Evolutionary conservation across 2,797 vertebrate species (phyloP).

Genomic region (Gymnothorax javanicus): DNA sequence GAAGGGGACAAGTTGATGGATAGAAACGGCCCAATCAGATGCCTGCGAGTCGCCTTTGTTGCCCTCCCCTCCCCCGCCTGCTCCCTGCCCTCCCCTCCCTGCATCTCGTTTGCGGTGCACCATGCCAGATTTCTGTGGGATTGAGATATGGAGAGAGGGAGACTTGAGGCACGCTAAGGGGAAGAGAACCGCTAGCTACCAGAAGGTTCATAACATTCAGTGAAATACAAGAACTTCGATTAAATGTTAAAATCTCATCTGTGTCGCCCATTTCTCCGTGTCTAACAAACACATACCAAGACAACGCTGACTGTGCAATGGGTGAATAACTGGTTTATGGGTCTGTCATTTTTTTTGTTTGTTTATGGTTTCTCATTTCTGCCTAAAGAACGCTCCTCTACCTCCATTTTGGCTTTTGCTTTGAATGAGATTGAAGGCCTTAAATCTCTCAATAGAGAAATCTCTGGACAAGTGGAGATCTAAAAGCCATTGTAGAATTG

Average conservation of each 20-base stretch:
- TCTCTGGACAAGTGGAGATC: background rate
- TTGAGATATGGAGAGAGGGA: constrained; percentile 68
- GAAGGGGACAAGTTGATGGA: constrained; percentile 62
- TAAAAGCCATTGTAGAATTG: background rate
- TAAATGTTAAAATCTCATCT: constrained; percentile 13
- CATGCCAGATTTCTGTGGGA: constrained; percentile 78
- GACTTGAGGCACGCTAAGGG: constrained; percentile 59
- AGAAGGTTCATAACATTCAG: constrained; percentile 24
- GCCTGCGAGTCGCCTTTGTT: constrained; percentile 41
- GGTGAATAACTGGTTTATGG: background rate
- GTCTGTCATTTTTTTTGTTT: constrained; percentile 12
- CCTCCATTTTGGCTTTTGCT: background rate
- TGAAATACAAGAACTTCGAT: constrained; percentile 26
- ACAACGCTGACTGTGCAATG: background rate
- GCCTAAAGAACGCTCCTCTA: background rate
- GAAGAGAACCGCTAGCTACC: constrained; percentile 40
- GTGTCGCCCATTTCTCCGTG: background rate
- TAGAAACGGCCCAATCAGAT: constrained; percentile 63
- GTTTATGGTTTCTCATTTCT: background rate
- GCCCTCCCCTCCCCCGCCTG: constrained; percentile 58
- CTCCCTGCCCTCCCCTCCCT: constrained; percentile 5
- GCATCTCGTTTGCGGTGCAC: constrained; percentile 48
- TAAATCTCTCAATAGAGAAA: background rate
- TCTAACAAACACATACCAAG: constrained; percentile 1
- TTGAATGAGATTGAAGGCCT: background rate